These are phyloP conservation scores for Talpa occidentalis DNA, from an alignment of 2,113 vertebrate genomes.

Conservation along the genomic window DNA sequence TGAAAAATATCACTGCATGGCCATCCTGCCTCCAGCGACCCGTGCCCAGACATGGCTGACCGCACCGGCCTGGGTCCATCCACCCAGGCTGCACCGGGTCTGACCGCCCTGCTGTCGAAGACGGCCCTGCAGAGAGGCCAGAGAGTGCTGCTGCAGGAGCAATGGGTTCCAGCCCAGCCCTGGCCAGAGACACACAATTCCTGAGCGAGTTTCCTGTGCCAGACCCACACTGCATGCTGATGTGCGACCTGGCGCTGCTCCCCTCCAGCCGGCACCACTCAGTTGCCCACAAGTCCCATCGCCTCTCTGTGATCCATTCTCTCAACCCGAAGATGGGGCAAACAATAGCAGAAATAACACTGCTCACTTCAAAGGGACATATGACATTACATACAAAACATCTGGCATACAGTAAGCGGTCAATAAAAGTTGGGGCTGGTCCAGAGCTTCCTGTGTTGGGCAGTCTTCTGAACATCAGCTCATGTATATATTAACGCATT, in stretches of 20 bases:
- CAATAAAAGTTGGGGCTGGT: not conserved
- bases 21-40: not conserved
- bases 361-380: rapidly evolving
- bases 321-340: not conserved
- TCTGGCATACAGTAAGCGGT: not conserved
- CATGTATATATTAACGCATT: rapidly evolving
- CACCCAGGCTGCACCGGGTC: rapidly evolving
- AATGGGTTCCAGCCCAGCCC: not conserved
- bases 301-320: not conserved
- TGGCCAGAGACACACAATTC: not conserved
- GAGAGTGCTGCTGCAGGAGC: not conserved
- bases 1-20: not conserved
- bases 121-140: not conserved
- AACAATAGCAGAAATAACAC: rapidly evolving
- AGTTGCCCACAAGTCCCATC: rapidly evolving
- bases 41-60: not conserved
- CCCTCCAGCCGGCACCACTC: not conserved
- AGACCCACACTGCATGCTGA: rapidly evolving
- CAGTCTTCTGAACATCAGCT: not conserved
- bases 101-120: not conserved
- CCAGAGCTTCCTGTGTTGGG: rapidly evolving
- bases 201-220: not conserved
- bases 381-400: rapidly evolving
- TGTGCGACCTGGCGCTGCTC: rapidly evolving
- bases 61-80: rapidly evolving